Percentiles rank a stretch among this genome's conserved stretches.
Conservation (phyloP, 92 coral and sea anemone species). For the Anthopleura xanthogrammica region DNA sequence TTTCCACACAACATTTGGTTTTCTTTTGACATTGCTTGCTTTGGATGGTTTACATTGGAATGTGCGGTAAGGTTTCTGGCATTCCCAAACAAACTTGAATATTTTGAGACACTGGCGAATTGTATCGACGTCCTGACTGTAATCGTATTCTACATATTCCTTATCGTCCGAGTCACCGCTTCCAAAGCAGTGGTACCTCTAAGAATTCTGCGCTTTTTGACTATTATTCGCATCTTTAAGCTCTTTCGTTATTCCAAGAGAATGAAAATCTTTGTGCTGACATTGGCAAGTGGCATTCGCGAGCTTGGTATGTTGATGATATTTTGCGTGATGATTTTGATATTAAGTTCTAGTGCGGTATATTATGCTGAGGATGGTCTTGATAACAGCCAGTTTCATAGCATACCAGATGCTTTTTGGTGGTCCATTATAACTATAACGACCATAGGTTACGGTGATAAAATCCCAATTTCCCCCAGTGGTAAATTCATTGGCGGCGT, state of each 20-base stretch:
- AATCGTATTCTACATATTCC: constrained; percentile 54
- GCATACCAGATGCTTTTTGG: constrained; percentile 87
- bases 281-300: constrained; percentile 59
- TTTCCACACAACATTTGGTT: constrained; percentile 58
- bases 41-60: constrained; percentile 82
- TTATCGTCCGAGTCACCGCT: constrained; percentile 51
- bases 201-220: constrained; percentile 48
- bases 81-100: constrained; percentile 73
- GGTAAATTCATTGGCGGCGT: constrained; percentile 72
- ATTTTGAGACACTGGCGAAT: constrained; percentile 60
- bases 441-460: constrained; percentile 85
- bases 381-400: constrained; percentile 48
- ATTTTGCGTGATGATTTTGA: constrained; percentile 56
- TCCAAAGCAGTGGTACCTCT: constrained; percentile 50
- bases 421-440: constrained; percentile 84
- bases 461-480: constrained; percentile 55
- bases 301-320: constrained; percentile 66
- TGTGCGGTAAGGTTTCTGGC: constrained; percentile 69
- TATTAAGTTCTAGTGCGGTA: constrained; percentile 71
- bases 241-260: constrained; percentile 68
- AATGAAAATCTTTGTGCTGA: constrained; percentile 65
- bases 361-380: constrained; percentile 58
- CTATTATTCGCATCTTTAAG: constrained; percentile 69
- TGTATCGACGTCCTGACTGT: constrained; percentile 74
- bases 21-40: constrained; percentile 65